These are phyloP conservation scores for Nomada goodeniana DNA, from an alignment of 2,888 invertebrate species.

Conservation along the genomic window DNA sequence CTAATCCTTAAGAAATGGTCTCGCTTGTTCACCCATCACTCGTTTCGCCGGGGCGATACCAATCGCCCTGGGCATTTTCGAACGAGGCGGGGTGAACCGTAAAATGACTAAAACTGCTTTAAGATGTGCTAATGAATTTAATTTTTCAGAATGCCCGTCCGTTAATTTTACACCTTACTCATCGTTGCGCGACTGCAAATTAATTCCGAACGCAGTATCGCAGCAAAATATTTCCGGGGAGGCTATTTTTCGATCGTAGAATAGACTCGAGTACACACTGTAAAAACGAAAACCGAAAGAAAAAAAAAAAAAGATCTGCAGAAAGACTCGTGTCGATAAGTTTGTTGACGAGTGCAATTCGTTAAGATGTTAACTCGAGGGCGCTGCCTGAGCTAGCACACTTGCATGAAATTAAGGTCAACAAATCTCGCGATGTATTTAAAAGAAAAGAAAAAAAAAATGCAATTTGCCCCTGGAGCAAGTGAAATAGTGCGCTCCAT, in stretches of 20 bases:
- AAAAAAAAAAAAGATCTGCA: conserved; percentile 11
- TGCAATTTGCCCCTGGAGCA: conserved; percentile 49
- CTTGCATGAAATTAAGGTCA: conserved; percentile 55
- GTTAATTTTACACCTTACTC: conserved; percentile 61
- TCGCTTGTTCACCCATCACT: conserved; percentile 11
- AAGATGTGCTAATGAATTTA: conserved; percentile 72
- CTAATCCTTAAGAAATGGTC: conserved; percentile 7
- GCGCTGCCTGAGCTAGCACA: conserved; percentile 53
- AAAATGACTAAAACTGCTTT: conserved; percentile 34
- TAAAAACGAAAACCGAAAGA: conserved; percentile 12
- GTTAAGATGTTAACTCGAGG: conserved; percentile 59
- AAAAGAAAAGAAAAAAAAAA: conserved; percentile 14
- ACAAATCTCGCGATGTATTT: conserved; percentile 46
- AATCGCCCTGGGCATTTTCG: conserved; percentile 12
- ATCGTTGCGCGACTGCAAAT: conserved; percentile 59
- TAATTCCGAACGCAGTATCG: conserved; percentile 55
- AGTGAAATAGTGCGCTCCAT: conserved; percentile 42
- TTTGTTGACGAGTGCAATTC: conserved; percentile 55
- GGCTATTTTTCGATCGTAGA: conserved; percentile 46
- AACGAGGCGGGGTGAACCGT: not conserved
- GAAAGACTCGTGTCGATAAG: conserved; percentile 44
- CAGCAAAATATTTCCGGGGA: conserved; percentile 53
- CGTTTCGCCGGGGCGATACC: conserved; percentile 10
- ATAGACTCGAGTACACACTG: conserved; percentile 43
- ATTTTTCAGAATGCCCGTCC: conserved; percentile 71